Evolutionary conservation across 2,797 vertebrate species (phyloP), one percentile per base, ranked within the genome.

Genomic region (Coracias cyanogaster): DNA sequence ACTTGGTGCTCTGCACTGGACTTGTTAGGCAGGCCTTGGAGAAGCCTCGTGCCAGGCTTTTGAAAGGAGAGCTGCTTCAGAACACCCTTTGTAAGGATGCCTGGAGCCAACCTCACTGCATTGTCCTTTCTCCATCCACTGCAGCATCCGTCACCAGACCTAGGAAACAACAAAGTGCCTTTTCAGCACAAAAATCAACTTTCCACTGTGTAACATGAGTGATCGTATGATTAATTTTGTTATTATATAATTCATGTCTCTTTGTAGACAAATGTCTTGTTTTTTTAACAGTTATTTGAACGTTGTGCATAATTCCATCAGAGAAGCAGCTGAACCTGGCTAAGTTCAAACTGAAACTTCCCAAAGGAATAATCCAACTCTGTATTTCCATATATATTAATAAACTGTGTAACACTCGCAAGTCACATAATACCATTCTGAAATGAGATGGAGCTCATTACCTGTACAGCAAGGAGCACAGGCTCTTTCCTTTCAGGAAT

Each of bases 401-500:
- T 95, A 97, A 95, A 83, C 83, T 90, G 20, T 77, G 37, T 83
- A 84, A 91, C 84, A 88, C 86, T 86, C 92, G 65, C 60, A 95
- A 82, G 86, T 93, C 82, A 83, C 83, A 79, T 69, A 96, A 96
- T 82, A 45, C 76, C 79, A 77, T 95, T 97, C 94, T 93, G 77
- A 96, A 97, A 96, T 81, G 67, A 97, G 81, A 64, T 74, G 65
- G 82, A 96, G 39, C 74, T 97, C 93, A 96, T 97, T 97, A 95
- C 94, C 82, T 86, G 54, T 86, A 90, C 82, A 89, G 58, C 64
- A 70, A 98, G 94, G 84, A 88, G 93, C 74, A 25, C 67, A 97
- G 86, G 37, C 76, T 89, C 90, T 92, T 90, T 96, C 91, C 93
- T 97, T 96, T 97, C 94, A 98, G 94, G 97, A 95, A 93, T 97